Conservation (phyloP, 1,140 invertebrate species). For the Anastrepha obliqua region DNA sequence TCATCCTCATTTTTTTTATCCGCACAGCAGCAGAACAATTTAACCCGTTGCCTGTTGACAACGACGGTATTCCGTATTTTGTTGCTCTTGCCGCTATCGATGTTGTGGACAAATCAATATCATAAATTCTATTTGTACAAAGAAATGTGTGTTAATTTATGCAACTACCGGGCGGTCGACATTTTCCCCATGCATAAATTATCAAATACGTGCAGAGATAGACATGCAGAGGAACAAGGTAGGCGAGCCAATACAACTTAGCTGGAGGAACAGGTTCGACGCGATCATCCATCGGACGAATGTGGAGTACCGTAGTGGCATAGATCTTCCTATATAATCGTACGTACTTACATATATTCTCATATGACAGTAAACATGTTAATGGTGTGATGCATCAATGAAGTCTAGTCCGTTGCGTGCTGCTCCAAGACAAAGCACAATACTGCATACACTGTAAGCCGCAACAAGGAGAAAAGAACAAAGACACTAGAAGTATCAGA, state of each 20-base stretch:
- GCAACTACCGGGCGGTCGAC: constrained; percentile 50
- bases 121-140: constrained; percentile 31
- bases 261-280: not conserved
- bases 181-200: constrained; percentile 47
- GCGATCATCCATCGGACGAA: not conserved
- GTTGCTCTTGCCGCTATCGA: not conserved
- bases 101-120: constrained; percentile 12
- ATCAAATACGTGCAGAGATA: constrained; percentile 45
- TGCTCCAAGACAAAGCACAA: not conserved
- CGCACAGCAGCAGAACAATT: not conserved
- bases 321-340: not conserved
- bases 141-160: constrained; percentile 46
- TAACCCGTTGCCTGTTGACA: not conserved
- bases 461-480: not conserved
- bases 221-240: constrained; percentile 14
- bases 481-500: not conserved
- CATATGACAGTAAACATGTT: not conserved
- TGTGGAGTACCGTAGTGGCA: not conserved
- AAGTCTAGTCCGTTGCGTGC: not conserved
- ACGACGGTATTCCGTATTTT: not conserved
- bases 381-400: not conserved
- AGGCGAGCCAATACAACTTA: no score
- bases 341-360: not conserved
- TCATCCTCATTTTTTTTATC: not conserved
- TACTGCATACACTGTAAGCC: not conserved